Evolutionary conservation across 2,888 invertebrate genomes (phyloP).

Genomic region (Tenodera sinensis): DNA sequence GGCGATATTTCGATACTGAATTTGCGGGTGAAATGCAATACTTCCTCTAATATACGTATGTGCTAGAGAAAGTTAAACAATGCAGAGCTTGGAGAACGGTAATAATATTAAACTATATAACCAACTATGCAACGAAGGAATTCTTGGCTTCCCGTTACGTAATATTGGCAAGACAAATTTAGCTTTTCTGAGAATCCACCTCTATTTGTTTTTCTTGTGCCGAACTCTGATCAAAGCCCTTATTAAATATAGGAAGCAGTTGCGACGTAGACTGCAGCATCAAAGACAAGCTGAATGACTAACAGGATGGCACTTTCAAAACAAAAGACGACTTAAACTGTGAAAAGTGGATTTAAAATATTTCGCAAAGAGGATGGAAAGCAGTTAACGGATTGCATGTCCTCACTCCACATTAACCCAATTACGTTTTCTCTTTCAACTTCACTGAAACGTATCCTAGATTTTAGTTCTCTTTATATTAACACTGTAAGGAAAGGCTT

Average conservation of each 20-base stretch:
- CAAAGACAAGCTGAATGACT: background rate
- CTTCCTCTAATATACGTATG: no score
- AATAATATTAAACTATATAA: no score
- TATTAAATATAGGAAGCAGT: background rate
- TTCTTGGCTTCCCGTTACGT: background rate
- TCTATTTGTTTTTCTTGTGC: no score
- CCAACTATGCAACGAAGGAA: no score
- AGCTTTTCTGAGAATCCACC: background rate
- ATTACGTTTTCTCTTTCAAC: background rate
- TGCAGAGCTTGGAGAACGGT: no score
- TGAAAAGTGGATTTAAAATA: background rate
- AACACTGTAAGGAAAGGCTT: background rate
- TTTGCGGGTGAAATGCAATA: no score
- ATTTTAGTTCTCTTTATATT: background rate
- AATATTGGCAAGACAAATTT: background rate
- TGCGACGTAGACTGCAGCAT: background rate
- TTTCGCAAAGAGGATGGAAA: background rate
- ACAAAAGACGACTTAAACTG: background rate
- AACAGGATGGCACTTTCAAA: background rate
- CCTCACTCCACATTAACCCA: background rate
- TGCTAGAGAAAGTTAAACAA: no score
- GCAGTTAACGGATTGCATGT: background rate
- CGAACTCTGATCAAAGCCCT: no score
- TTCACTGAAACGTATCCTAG: background rate
- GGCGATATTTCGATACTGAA: no score